phyloP scores from a whole-genome alignment of 2,797 vertebrate genomes.

The Spheniscus humboldti region DNA sequence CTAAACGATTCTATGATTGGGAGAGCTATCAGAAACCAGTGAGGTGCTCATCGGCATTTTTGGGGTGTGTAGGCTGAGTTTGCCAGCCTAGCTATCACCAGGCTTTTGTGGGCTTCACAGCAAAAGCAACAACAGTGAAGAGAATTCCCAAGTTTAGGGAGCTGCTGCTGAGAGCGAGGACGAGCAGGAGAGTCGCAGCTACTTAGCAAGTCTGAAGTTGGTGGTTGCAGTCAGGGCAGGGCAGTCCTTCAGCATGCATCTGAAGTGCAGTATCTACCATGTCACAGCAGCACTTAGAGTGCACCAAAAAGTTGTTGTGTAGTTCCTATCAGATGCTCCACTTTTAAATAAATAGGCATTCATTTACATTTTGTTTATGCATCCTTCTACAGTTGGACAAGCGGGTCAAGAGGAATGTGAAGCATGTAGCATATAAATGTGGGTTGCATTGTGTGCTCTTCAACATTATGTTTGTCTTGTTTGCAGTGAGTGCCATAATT shows the following conservation, averaged over 20 bases:
- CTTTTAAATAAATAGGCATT: background rate
- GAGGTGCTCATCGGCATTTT: background rate
- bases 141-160: background rate
- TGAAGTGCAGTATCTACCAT: background rate
- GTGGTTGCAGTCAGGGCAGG: background rate
- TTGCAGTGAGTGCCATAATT: constrained; percentile 96
- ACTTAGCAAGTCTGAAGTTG: background rate
- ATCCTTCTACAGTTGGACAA: background rate
- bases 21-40: background rate
- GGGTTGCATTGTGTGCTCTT: background rate
- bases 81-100: background rate
- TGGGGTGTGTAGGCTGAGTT: background rate
- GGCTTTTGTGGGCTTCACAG: background rate
- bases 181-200: background rate
- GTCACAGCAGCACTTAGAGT: background rate
- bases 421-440: background rate
- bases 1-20: no score
- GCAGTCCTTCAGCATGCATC: background rate
- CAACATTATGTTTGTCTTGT: background rate
- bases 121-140: background rate
- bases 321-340: background rate
- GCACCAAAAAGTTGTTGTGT: background rate
- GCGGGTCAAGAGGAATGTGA: background rate
- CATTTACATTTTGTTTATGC: background rate
- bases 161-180: background rate